phyloP scores from a whole-genome alignment of 1,140 invertebrate species.

The Sycophaga agraensis region DNA sequence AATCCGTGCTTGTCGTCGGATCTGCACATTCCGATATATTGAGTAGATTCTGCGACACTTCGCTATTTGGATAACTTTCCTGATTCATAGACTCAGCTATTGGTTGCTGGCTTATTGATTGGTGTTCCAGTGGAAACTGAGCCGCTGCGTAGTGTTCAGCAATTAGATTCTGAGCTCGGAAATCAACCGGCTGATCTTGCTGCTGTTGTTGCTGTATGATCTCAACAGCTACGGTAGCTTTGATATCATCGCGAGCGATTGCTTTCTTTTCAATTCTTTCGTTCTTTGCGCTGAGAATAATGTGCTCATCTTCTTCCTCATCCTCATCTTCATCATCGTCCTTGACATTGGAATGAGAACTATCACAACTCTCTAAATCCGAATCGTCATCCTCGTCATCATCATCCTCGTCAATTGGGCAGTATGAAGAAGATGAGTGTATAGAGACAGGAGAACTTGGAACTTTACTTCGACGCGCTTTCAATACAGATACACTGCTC shows the following conservation, averaged over 20 bases:
- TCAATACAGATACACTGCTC: slow-evolving; percentile 42
- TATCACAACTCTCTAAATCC: background rate
- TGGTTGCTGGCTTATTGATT: background rate
- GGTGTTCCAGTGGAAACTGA: slow-evolving; percentile 5
- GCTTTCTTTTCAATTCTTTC: slow-evolving; percentile 34
- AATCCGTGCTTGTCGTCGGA: slow-evolving; percentile 44
- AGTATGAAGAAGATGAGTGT: slow-evolving; percentile 40
- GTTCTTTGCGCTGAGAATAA: background rate
- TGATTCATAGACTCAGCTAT: slow-evolving; percentile 31
- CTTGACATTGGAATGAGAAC: slow-evolving; percentile 12
- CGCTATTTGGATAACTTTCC: slow-evolving; percentile 39
- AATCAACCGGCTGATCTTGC: slow-evolving; percentile 7
- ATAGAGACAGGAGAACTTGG: slow-evolving; percentile 44
- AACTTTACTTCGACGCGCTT: slow-evolving; percentile 39
- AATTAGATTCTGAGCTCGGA: slow-evolving; percentile 19
- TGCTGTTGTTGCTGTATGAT: slow-evolving; percentile 19
- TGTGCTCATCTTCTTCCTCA: slow-evolving; percentile 29
- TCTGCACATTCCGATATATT: slow-evolving; percentile 46
- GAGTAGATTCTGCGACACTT: slow-evolving; percentile 40
- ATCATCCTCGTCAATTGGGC: slow-evolving; percentile 28
- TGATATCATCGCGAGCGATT: background rate
- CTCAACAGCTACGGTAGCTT: slow-evolving; percentile 17
- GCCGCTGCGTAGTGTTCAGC: background rate
- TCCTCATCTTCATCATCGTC: slow-evolving; percentile 33
- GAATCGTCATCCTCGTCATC: slow-evolving; percentile 33